Evolutionary conservation across 1,140 invertebrate genomes (phyloP).

Genomic region (Microplitis demolitor): DNA sequence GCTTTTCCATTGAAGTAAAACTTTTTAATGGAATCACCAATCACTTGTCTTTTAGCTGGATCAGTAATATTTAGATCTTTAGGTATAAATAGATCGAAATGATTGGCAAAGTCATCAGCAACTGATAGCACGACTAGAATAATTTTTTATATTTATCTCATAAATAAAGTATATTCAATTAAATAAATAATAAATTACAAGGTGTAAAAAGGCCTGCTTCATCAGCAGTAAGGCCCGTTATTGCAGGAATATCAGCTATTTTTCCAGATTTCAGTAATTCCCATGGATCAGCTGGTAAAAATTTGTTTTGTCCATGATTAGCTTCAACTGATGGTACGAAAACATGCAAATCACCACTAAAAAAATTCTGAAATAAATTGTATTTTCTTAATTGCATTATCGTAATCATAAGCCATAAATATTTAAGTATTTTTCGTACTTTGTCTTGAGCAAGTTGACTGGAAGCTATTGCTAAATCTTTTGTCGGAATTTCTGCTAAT

Average conservation of each 20-base stretch:
- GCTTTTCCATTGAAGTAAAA: slow-evolving; percentile 66
- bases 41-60: slow-evolving; percentile 42
- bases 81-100: slow-evolving; percentile 66
- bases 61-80: slow-evolving; percentile 65
- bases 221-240: slow-evolving; percentile 67
- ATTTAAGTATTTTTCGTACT: slow-evolving; percentile 36
- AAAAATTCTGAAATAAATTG: slow-evolving; percentile 38
- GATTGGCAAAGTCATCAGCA: slow-evolving; percentile 55
- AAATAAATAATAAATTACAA: slow-evolving; percentile 37
- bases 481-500: slow-evolving; percentile 63
- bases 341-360: slow-evolving; percentile 45
- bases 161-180: background rate
- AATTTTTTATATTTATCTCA: background rate
- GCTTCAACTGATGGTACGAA: slow-evolving; percentile 73
- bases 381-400: background rate
- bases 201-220: slow-evolving; percentile 58
- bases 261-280: slow-evolving; percentile 59
- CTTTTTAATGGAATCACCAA: slow-evolving; percentile 62
- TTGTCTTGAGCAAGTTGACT: slow-evolving; percentile 36
- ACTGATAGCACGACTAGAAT: slow-evolving; percentile 39
- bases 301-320: slow-evolving; percentile 63
- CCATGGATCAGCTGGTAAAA: slow-evolving; percentile 66
- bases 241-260: slow-evolving; percentile 66
- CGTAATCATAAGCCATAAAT: background rate
- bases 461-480: slow-evolving; percentile 65